Conservation (phyloP, 1,140 invertebrate species). For the Anoplophora glabripennis region DNA sequence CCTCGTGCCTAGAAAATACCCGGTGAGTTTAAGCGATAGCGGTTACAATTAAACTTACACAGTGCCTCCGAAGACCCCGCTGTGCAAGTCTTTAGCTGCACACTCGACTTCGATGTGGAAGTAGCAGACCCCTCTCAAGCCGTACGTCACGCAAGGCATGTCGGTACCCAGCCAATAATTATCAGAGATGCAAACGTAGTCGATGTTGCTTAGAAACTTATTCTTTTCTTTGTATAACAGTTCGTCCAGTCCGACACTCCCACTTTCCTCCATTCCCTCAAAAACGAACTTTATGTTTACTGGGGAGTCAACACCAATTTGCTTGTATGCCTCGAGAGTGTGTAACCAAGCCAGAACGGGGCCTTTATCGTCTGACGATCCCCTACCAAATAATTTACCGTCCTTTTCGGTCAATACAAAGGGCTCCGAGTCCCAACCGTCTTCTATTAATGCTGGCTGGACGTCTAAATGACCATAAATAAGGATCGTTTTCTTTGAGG, state of each 20-base stretch:
- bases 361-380: slow-evolving; percentile 93
- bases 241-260: slow-evolving; percentile 92
- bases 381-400: slow-evolving; percentile 83
- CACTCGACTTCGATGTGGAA: slow-evolving; percentile 89
- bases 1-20: slow-evolving; percentile 63
- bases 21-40: too few species aligned
- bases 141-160: slow-evolving; percentile 97
- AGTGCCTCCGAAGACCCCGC: slow-evolving; percentile 90
- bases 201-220: slow-evolving; percentile 81
- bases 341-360: slow-evolving; percentile 92
- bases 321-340: slow-evolving; percentile 84
- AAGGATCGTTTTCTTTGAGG: slow-evolving; percentile 87
- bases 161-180: slow-evolving; percentile 98
- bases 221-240: slow-evolving; percentile 73
- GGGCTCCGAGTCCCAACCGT: slow-evolving; percentile 96
- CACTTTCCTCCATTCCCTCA: slow-evolving; percentile 98
- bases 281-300: slow-evolving; percentile 96
- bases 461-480: slow-evolving; percentile 99
- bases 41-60: slow-evolving; percentile 56
- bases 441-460: slow-evolving; percentile 85
- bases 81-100: slow-evolving; percentile 90
- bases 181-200: slow-evolving; percentile 97
- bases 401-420: slow-evolving; percentile 86
- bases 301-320: slow-evolving; percentile 57
- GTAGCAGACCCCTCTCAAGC: slow-evolving; percentile 90